Base-by-base conservation (phyloP, 1,140 invertebrate species). In the Ceratosolen fusciceps region DNA sequence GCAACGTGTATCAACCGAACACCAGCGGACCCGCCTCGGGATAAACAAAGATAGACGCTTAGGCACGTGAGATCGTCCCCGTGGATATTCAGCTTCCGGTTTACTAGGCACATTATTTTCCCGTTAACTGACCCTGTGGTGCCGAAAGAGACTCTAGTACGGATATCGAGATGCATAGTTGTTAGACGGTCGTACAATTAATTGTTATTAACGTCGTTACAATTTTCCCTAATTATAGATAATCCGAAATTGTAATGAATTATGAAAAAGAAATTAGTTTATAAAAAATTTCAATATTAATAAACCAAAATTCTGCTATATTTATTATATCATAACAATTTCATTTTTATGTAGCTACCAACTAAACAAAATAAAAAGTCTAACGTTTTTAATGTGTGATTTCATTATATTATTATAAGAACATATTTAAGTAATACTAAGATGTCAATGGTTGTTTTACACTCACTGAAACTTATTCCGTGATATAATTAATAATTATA, bases 31-130 rank as follows among this genome's bases (percentile, higher is more conserved):
- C 65, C 73, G 60, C 8, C 10, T 71, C 73, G 60, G 74, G 80
- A 81, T 79, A 76, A 79, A 70, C 34, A 73, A 68, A 73, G 80
- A 80, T 70, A 80, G 72, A 83, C 80, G 74, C 54, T 73, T 71
- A 60, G 37, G 68, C 58, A 77, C 72, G 74, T 75, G 79, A 83
- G 82, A 83, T 83, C 78, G 74, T 49, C 56, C 43, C 65, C 26
- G 37, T 65, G 37, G 77, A 85, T 84, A 83, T 80, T 71, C 80
- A 81, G 76, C 70, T 82, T 82, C 77, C 82, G 79, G 68, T 84
- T 83, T 82, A 81, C 74, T 78, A 74, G 47, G 77, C 62, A 83
- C 80, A 85, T 86, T 85, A 85, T 85, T 84, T 85, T 84, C 80
- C 56, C 77, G 80, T 85, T 85, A 31, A 47, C 37, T 81, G 49